Evolutionary conservation across 2,888 invertebrate genomes (phyloP), one percentile per base, ranked within the genome.

Genomic region (Calameuta pallipes): DNA sequence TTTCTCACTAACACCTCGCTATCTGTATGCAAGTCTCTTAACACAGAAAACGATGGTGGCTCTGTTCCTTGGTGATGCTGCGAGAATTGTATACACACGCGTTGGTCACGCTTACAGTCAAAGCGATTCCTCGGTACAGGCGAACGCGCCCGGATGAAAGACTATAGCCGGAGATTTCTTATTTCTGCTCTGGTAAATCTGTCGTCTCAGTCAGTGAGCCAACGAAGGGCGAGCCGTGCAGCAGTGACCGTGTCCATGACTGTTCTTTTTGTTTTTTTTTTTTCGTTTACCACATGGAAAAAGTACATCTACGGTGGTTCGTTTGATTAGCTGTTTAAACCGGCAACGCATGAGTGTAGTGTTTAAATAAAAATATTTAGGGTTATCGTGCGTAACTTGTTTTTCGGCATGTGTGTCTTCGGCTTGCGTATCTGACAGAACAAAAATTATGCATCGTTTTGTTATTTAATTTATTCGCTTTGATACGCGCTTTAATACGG

Each of bases 151-250:
- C 34, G 74, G 74, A 36, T 36, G 35, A 34, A 74, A 36, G 74
- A 34, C 81, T 82, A 82, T 82, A 81, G 80, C 73, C 81, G 84
- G 87, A 87, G 89, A 90, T 90, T 91, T 91, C 90, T 91, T 90
- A 90, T 91, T 91, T 91, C 90, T 90, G 90, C 88, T 90, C 90
- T 88, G 90, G 90, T 90, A 90, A 91, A 91, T 90, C 90, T 90
- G 90, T 90, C 90, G 91, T 88, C 86, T 87, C 87, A 89, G 90
- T 91, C 89, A 90, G 91, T 91, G 90, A 90, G 89, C 86, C 89
- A 89, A 85, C 87, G 89, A 88, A 90, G 88, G 88, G 87, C 89
- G 86, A 89, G 86, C 85, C 83, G 89, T 87, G 86, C 88, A 84
- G 84, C 88, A 87, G 89, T 89, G 89, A 89, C 87, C 85, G 88